Conservation (phyloP, 2,888 invertebrate genomes). For the Idaea aversata region DNA sequence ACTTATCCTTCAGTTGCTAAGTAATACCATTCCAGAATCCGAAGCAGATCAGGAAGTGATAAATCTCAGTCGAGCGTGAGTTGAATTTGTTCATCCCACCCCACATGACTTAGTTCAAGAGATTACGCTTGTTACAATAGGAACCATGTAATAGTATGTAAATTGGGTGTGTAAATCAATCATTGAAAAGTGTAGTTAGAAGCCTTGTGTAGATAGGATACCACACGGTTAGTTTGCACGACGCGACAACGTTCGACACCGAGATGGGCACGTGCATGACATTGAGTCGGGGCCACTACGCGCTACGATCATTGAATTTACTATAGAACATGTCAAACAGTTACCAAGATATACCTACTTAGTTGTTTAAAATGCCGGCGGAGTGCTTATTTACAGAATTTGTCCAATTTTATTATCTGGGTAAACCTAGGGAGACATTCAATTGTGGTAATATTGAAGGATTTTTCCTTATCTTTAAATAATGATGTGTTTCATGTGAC, state of each 20-base stretch:
- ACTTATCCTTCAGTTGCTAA: constrained; percentile 30
- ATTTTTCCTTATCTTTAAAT: background rate
- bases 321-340: constrained; percentile 3
- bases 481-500: background rate
- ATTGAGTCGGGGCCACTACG: constrained; percentile 48
- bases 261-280: constrained; percentile 58
- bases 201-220: constrained; percentile 23
- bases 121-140: constrained; percentile 11
- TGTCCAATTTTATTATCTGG: background rate
- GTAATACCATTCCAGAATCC: constrained; percentile 9
- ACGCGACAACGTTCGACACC: constrained; percentile 12
- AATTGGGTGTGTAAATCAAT: constrained; percentile 24
- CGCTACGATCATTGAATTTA: constrained; percentile 24
- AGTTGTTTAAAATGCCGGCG: background rate
- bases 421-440: background rate
- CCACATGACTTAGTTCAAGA: background rate
- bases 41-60: constrained; percentile 8
- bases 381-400: background rate
- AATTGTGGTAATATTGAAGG: background rate
- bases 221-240: constrained; percentile 26
- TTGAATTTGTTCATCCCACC: constrained; percentile 9
- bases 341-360: background rate
- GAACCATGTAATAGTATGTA: constrained; percentile 36
- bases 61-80: constrained; percentile 11
- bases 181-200: constrained; percentile 29